Percentiles rank a stretch among this genome's conserved stretches.
phyloP scores from a whole-genome alignment of 1,140 invertebrate species.

The Pemphigus obesinymphae region DNA sequence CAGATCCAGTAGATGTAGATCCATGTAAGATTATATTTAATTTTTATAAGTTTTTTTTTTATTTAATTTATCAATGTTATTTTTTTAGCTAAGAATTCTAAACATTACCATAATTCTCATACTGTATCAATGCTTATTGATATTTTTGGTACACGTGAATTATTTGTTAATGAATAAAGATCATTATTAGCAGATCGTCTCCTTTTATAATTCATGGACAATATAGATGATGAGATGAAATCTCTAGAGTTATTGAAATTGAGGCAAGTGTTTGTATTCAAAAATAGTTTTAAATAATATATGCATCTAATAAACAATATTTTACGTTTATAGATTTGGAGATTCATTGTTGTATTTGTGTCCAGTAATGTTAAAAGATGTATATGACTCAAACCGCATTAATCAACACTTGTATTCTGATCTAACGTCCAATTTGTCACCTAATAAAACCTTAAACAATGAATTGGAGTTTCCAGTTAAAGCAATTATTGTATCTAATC shows the following conservation, averaged over 20 bases:
- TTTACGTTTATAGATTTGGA: slow-evolving; percentile 67
- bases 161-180: slow-evolving; percentile 97
- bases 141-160: slow-evolving; percentile 95
- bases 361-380: slow-evolving; percentile 95
- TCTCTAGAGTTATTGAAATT: slow-evolving; percentile 93
- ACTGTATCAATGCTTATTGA: slow-evolving; percentile 98
- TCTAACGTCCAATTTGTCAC: slow-evolving; percentile 54
- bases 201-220: slow-evolving; percentile 77
- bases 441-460: too few species aligned
- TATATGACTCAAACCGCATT: slow-evolving; percentile 60
- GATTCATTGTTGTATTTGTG: slow-evolving; percentile 93
- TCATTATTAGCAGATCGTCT: slow-evolving; percentile 89
- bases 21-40: too few species aligned
- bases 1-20: too few species aligned
- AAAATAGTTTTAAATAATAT: neutral
- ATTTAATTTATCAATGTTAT: too few species aligned
- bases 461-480: slow-evolving; percentile 70
- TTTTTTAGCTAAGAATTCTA: too few species aligned
- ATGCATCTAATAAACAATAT: too few species aligned
- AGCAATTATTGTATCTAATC: slow-evolving; percentile 87
- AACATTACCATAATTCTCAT: too few species aligned
- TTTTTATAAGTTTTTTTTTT: too few species aligned
- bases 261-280: slow-evolving; percentile 49
- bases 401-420: slow-evolving; percentile 78
- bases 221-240: slow-evolving; percentile 84